Base-by-base conservation (phyloP, 2,113 vertebrate genomes). In the Poecilia latipinna region DNA sequence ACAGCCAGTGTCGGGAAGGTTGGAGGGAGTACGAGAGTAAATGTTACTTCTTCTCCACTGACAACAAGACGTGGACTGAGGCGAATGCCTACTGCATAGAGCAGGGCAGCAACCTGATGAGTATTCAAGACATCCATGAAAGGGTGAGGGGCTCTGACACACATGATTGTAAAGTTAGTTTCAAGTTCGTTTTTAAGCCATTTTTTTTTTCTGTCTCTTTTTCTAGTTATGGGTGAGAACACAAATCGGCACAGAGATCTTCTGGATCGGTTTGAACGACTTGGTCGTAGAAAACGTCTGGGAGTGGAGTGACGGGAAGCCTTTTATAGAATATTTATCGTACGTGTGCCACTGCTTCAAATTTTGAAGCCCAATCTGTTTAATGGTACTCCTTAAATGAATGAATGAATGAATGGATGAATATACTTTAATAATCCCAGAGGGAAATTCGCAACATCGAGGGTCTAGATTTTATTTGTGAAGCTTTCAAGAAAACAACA, bases 261-360 rank as follows among this genome's bases (percentile, higher is more conserved):
- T 74, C 89, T 95, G 95, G 95, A 84, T 95, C 0, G 95, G 95
- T 29, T 86, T 95, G 75, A 95, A 92, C n/a, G 94, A 95, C 65
- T 61, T 61, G 0, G 51, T 42, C 1, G 8, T 51, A 0, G 95
- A 95, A 64, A 88, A 78, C 0, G 81, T 89, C 12, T 95, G 87
- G 87, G 93, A 95, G 71, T 95, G 95, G 94, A 91, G 78, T 0
- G 93, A 95, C 8, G 93, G 94, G 13, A 92, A 6, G 63, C 39
- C 85, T 13, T 95, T 74, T 48, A 77, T 92, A 26, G 19, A 51
- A 37, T 90, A 86, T 39, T 8, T 95, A 6, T 71, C 83, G 94
- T 95, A 87, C 39, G 94, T 93, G 26, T 39, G 4, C 11, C 8
- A 8, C 22, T 8, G 19, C 51, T 37, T 11, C 10, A 11, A 8